Evolutionary conservation across 2,797 vertebrate genomes (phyloP).

Genomic region (Gallinago stenura): DNA sequence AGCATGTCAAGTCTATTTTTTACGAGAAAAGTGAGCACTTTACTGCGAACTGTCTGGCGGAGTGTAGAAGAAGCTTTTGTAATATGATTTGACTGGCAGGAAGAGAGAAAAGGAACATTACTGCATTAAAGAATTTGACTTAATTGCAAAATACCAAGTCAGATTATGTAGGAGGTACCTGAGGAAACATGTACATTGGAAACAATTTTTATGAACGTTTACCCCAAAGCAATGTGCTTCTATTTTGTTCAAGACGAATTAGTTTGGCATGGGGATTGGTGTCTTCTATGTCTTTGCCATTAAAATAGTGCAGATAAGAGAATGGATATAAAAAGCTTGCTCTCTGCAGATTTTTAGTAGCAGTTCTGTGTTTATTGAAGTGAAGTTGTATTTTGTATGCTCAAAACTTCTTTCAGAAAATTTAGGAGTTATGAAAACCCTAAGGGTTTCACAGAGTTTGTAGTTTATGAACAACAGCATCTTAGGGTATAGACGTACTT

Average conservation of each 20-base stretch:
- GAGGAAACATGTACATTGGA: background rate
- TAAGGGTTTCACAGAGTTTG: background rate
- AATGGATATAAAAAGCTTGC: background rate
- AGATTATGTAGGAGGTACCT: background rate
- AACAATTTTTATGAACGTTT: constrained; percentile 1
- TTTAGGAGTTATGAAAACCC: background rate
- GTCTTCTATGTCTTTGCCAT: background rate
- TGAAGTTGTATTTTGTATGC: background rate
- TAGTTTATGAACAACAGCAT: background rate
- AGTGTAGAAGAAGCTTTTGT: background rate
- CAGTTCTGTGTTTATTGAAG: background rate
- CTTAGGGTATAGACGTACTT: background rate
- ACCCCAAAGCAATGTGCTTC: background rate
- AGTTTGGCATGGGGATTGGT: background rate
- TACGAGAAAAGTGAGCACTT: background rate
- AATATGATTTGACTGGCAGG: background rate
- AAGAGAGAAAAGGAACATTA: background rate
- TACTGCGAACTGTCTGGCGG: background rate
- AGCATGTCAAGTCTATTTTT: background rate
- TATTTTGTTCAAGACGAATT: background rate
- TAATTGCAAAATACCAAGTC: background rate
- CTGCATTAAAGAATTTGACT: background rate
- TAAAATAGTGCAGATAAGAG: background rate
- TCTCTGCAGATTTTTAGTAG: background rate
- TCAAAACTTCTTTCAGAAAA: background rate